Evolutionary conservation across 2,888 invertebrate species (phyloP).

Genomic region (Notodromas monacha): DNA sequence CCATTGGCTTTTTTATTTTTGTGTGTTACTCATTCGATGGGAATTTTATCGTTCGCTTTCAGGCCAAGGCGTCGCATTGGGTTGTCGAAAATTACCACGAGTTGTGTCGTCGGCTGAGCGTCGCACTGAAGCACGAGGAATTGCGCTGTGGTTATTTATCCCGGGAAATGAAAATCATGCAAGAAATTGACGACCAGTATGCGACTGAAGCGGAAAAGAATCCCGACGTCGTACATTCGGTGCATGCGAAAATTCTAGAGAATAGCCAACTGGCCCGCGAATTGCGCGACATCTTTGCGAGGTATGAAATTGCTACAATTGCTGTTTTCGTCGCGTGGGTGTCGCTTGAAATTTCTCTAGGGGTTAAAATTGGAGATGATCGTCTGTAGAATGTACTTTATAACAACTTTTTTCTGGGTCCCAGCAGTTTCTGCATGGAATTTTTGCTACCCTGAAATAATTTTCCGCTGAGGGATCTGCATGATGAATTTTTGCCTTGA

Average conservation of each 20-base stretch:
- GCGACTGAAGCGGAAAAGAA: constrained; percentile 19
- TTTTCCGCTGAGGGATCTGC: too few species aligned
- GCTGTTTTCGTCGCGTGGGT: too few species aligned
- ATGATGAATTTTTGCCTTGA: too few species aligned
- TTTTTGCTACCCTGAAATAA: too few species aligned
- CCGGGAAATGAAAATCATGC: constrained; percentile 57
- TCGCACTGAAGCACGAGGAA: constrained; percentile 65
- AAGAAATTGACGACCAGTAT: constrained; percentile 16
- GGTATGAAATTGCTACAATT: neutral
- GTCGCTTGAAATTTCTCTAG: too few species aligned
- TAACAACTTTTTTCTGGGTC: too few species aligned
- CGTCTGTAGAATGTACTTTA: too few species aligned
- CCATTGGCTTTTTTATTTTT: too few species aligned
- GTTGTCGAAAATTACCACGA: constrained; percentile 79
- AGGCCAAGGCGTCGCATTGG: constrained; percentile 63
- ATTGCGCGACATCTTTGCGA: neutral
- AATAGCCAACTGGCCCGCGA: constrained; percentile 49
- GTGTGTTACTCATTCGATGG: too few species aligned
- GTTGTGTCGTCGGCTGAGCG: constrained; percentile 53
- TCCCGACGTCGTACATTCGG: constrained; percentile 23
- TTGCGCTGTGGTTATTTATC: constrained; percentile 55
- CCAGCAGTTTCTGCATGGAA: too few species aligned
- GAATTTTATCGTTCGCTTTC: too few species aligned
- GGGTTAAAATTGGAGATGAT: too few species aligned
- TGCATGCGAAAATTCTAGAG: constrained; percentile 45